Base-by-base conservation (phyloP, 2,888 invertebrate genomes). In the Ennomos fuscantarius region DNA sequence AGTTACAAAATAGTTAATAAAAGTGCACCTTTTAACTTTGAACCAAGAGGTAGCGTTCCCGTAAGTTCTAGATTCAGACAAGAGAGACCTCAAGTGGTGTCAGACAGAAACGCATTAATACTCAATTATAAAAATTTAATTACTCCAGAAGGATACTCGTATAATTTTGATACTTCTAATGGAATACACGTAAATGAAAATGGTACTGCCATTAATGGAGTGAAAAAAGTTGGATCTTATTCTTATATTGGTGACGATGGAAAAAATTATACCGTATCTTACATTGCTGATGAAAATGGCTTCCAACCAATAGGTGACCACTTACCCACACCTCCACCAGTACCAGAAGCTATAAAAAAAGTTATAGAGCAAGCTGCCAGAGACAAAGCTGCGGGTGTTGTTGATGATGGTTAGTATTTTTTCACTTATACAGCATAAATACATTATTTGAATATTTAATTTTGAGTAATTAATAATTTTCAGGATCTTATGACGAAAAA, bases 181-280 rank as follows among this genome's bases (percentile, higher is more conserved):
- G 87, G 87, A 9, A 87, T 90, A 47, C 86, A 87, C 64, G 84
- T 75, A 34, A 81, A 87, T 67, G 88, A 89, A 77, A 85, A 56
- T 68, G 90, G 83, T 6, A 75, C 73, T n/a, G 71, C 82, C n/a
- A 66, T 50, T 1, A 73, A 84, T 70, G 89, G 89, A 39, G 80
- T 84, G 0, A 84, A 78, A 76, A 85, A 85, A 10, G 69, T 81
- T 60, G 90, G 90, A 13, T 72, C 81, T 1, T 91, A 80, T 63
- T 89, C 89, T 1, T 90, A 89, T 10, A 81, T 70, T 8, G 89
- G 89, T 44, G 89, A 90, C 67, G 89, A 91, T 70, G 90, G 89
- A 24, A 86, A 86, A 68, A 15, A 81, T 0, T 90, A 89, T 34
- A 80, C 69, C 35, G 71, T 90, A 0, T 65, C 65, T 31, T 90